Conservation (phyloP, 2,888 invertebrate species). For the Dilophus febrilis region DNA sequence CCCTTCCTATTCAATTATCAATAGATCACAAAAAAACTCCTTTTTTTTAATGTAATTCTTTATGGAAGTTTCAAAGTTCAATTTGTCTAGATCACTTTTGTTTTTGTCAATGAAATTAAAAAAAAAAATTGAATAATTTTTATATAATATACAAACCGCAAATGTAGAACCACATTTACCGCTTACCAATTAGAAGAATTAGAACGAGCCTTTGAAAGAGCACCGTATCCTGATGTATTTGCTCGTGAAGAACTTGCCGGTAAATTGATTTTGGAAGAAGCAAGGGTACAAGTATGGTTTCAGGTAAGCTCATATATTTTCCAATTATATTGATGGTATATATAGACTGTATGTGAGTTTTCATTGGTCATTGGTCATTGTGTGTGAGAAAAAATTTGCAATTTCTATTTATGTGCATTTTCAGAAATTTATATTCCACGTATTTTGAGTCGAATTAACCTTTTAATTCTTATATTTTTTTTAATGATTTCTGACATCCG, state of each 20-base stretch:
- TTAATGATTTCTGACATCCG: too few relatives aligned
- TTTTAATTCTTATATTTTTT: too few relatives aligned
- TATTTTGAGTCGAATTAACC: too few relatives aligned
- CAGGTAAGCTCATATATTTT: slow-evolving; percentile 17
- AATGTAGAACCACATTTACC: slow-evolving; percentile 80
- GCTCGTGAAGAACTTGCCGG: slow-evolving; percentile 86
- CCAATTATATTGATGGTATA: too few relatives aligned
- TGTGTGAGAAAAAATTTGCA: neutral
- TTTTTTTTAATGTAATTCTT: too few relatives aligned
- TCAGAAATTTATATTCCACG: too few relatives aligned
- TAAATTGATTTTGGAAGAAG: slow-evolving; percentile 76
- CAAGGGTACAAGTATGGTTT: slow-evolving; percentile 40
- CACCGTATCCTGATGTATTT: slow-evolving; percentile 92
- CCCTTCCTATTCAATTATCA: too few relatives aligned
- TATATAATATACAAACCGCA: too few relatives aligned
- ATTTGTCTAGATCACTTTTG: neutral
- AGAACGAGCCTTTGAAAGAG: slow-evolving; percentile 85
- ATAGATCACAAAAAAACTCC: too few relatives aligned
- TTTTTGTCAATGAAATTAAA: neutral
- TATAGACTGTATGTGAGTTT: too few relatives aligned
- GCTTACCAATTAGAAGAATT: slow-evolving; percentile 87
- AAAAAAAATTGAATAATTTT: neutral
- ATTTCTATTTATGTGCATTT: too few relatives aligned
- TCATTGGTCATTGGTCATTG: too few relatives aligned
- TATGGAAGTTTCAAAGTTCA: neutral